phyloP scores from a whole-genome alignment of 2,797 vertebrate genomes.

The Sternotherus odoratus region DNA sequence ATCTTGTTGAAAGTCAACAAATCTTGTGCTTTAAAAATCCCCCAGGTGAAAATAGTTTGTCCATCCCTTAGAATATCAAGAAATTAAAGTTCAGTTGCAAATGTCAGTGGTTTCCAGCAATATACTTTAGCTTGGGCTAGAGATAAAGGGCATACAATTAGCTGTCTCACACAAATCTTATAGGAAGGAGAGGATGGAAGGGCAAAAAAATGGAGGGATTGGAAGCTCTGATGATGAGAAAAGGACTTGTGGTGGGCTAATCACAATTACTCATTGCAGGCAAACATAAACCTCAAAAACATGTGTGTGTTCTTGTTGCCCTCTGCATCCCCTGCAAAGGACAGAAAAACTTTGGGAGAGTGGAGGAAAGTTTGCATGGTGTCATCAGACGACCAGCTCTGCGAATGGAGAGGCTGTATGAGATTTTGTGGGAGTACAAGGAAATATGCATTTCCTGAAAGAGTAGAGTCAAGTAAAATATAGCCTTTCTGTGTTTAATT shows the following conservation, averaged over 20 bases:
- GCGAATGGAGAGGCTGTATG: background rate
- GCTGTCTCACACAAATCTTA: background rate
- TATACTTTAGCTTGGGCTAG: background rate
- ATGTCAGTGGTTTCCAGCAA: background rate
- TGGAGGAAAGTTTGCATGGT: conserved; percentile 40
- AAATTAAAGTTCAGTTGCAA: background rate
- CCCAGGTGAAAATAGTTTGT: conserved; percentile 21
- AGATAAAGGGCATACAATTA: background rate
- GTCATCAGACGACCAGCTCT: conserved; percentile 18
- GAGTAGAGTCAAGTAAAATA: conserved; percentile 32
- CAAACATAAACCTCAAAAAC: background rate
- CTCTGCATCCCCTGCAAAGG: background rate
- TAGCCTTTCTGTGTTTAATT: conserved; percentile 54
- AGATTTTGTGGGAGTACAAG: conserved; percentile 12
- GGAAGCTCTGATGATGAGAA: background rate
- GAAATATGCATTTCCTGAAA: conserved; percentile 51
- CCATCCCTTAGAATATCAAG: background rate
- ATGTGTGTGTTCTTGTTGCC: background rate
- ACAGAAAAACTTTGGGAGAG: conserved; percentile 24
- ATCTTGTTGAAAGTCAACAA: background rate
- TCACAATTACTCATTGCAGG: background rate
- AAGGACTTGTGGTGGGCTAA: background rate
- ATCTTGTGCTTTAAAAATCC: conserved; percentile 2
- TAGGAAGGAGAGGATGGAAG: background rate
- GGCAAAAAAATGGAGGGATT: background rate